Evolutionary conservation across 1,140 invertebrate genomes (phyloP).

Genomic region (Drosophila nebulosa): DNA sequence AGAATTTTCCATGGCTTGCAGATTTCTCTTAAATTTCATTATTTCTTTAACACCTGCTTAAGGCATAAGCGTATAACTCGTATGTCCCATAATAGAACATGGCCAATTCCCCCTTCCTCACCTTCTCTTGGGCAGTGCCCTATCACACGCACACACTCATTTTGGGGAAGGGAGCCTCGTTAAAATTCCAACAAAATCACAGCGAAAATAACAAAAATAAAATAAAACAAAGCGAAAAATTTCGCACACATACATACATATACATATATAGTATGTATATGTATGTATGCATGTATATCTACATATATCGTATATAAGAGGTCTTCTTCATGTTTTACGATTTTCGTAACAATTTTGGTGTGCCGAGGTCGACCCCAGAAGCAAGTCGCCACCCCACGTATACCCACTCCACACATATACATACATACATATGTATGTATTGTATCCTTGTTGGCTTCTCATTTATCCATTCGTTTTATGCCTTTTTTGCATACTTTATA

Average conservation of each 20-base stretch:
- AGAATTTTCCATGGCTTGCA: neutral
- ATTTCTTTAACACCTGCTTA: neutral
- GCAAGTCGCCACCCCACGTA: neutral
- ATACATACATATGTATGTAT: slow-evolving; percentile 47
- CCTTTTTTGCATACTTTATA: slow-evolving; percentile 79
- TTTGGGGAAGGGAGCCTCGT: slow-evolving; percentile 12
- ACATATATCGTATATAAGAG: slow-evolving; percentile 22
- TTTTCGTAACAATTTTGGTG: slow-evolving; percentile 32
- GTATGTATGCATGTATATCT: neutral
- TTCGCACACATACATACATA: neutral
- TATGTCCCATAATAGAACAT: neutral
- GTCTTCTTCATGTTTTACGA: slow-evolving; percentile 14
- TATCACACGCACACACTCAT: neutral
- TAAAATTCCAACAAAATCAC: slow-evolving; percentile 27
- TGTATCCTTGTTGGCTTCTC: slow-evolving; percentile 8
- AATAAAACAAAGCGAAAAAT: neutral
- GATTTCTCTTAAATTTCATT: neutral
- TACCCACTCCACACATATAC: slow-evolving; percentile 28
- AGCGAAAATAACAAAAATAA: slow-evolving; percentile 6
- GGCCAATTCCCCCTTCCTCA: neutral
- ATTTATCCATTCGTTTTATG: slow-evolving; percentile 62
- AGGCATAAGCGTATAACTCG: neutral
- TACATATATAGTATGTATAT: neutral
- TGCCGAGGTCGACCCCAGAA: slow-evolving; percentile 1
- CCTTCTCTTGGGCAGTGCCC: neutral